Evolutionary conservation across 2,888 invertebrate genomes (phyloP), one percentile per base, ranked within the genome.

Genomic region (Luperina testacea): DNA sequence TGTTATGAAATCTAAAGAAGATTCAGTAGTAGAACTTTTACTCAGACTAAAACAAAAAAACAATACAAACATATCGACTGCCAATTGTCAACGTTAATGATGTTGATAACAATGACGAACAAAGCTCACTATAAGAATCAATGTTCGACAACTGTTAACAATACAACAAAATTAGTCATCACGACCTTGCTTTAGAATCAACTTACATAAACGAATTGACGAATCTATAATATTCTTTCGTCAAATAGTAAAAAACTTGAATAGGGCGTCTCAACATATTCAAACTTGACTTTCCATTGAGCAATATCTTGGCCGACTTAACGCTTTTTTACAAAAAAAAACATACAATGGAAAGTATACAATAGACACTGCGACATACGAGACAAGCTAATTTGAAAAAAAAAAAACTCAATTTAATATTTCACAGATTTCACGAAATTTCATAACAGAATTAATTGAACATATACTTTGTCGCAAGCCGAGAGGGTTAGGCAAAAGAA

Each of bases 371-470:
- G 90, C 90, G 91, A 92, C 93, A 93, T 91, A 94, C 90, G 92
- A 87, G 84, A 87, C 78, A 75, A 82, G 67, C 72, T 63, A 75
- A 72, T 86, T 85, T 85, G 94, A 93, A 92, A 94, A 59, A 57
- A 57, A 57, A 57, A 95, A 94, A 95, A 90, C 86, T 86, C 93
- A 94, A 95, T 95, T 94, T 94, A 92, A 96, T 95, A 96, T 94
- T 96, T 96, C 92, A 91, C 91, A 91, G 95, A 92, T 96, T 96
- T 96, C 96, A 81, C 88, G 81, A 92, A 95, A 95, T 96, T 96
- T 95, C 96, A 94, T 94, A 95, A 96, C 94, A 80, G 90, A 92
- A 92, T 94, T 95, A 95, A 95, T 95, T 92, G 92, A 93, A 94
- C 78, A 85, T 87, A 82, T 83, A 87, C 91, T 90, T 95, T 93